Percentiles rank a stretch among this genome's conserved stretches.
These are phyloP conservation scores for Mesorhabditis spiculigera DNA, from an alignment of 2,888 invertebrate genomes.

Conservation along the genomic window DNA sequence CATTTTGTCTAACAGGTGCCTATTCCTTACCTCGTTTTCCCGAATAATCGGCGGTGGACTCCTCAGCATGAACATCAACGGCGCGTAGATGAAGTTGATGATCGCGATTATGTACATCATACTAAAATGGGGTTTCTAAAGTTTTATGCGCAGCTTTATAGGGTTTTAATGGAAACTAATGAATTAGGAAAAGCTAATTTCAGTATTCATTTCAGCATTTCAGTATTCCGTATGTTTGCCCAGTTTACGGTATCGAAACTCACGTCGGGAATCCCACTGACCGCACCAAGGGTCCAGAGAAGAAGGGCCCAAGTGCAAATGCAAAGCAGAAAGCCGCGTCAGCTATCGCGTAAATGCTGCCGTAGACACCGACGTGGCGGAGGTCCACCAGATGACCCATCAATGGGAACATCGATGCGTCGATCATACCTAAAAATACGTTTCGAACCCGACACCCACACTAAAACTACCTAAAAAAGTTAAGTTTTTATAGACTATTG, in stretches of 20 bases:
- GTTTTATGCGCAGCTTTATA: too few species aligned
- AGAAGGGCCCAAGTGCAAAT: slow-evolving; percentile 88
- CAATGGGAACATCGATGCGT: slow-evolving; percentile 99
- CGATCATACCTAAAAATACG: slow-evolving; percentile 76
- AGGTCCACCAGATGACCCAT: slow-evolving; percentile 95
- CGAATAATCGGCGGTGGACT: slow-evolving; percentile 76
- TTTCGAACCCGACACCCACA: slow-evolving; percentile 1
- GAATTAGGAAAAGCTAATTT: too few species aligned
- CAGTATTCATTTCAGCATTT: too few species aligned
- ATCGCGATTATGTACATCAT: slow-evolving; percentile 93
- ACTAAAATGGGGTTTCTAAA: slow-evolving; percentile 45
- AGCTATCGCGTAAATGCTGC: slow-evolving; percentile 97
- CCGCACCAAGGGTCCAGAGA: slow-evolving; percentile 88
- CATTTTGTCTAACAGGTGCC: too few species aligned
- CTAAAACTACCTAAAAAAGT: too few species aligned
- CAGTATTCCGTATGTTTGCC: neutral
- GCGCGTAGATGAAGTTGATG: slow-evolving; percentile 89
- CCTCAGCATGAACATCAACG: slow-evolving; percentile 79
- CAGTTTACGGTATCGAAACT: neutral
- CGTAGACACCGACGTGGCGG: slow-evolving; percentile 92
- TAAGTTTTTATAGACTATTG: too few species aligned
- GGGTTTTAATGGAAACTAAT: too few species aligned
- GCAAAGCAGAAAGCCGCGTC: slow-evolving; percentile 98
- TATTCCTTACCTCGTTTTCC: slow-evolving; percentile 13
- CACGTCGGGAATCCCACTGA: slow-evolving; percentile 89